Percentiles rank a stretch among this genome's conserved stretches.
phyloP scores from a whole-genome alignment of 2,113 vertebrate genomes.

The Xenopus laevis region DNA sequence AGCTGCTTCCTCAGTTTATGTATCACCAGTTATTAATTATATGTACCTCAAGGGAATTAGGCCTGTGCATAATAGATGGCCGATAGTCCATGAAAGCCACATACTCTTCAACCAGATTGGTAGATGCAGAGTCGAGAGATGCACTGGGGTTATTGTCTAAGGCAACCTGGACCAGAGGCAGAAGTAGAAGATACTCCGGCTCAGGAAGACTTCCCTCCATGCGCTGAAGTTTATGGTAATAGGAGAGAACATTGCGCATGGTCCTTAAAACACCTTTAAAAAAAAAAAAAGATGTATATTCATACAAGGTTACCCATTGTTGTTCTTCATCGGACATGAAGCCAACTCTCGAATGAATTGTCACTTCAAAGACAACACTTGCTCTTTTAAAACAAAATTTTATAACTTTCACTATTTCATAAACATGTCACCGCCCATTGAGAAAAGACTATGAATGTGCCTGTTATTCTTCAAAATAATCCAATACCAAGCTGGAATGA shows the following conservation, averaged over 20 bases:
- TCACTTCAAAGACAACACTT: no score
- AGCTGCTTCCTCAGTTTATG: no score
- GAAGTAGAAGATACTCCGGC: slow-evolving; percentile 40
- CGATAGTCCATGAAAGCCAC: slow-evolving; percentile 37
- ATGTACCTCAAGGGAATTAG: slow-evolving; percentile 17
- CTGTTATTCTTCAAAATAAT: no score
- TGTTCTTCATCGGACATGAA: no score
- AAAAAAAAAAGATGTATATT: no score
- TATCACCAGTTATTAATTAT: neutral
- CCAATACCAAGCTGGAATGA: no score
- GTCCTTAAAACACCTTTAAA: neutral
- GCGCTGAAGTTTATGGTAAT: slow-evolving; percentile 44
- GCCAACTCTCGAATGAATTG: no score
- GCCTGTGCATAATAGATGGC: slow-evolving; percentile 7
- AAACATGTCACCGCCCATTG: no score
- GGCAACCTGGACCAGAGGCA: slow-evolving; percentile 44
- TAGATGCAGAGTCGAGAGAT: slow-evolving; percentile 28
- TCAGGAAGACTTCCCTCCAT: slow-evolving; percentile 29
- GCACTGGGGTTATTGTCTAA: slow-evolving; percentile 14
- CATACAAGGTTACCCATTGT: no score
- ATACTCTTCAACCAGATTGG: slow-evolving; percentile 46
- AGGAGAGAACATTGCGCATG: slow-evolving; percentile 48
- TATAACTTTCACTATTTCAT: no score
- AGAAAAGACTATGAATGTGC: no score
- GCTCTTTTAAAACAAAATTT: no score